A percentile compares a stretch with the other conserved stretches of the same genome.
These are phyloP conservation scores for Fratercula arctica DNA, from an alignment of 2,797 vertebrate genomes.

Conservation along the genomic window DNA sequence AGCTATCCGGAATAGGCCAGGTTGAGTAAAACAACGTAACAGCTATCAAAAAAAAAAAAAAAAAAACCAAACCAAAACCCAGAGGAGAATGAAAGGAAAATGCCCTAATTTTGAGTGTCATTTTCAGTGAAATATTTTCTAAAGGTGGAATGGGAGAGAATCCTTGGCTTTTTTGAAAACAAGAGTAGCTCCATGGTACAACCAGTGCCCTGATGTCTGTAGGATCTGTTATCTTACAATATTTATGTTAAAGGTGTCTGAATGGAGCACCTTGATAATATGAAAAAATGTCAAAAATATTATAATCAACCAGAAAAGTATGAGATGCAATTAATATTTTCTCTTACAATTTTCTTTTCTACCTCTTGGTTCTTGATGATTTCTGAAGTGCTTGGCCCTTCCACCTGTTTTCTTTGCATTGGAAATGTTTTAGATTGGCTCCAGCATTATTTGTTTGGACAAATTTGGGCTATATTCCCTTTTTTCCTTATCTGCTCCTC, in stretches of 20 bases:
- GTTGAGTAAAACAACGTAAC: slow-evolving; percentile 36
- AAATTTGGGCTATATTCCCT: not conserved
- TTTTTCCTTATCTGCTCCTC: not conserved
- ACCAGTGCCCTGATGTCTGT: not conserved
- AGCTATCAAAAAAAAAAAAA: not conserved
- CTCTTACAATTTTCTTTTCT: not conserved
- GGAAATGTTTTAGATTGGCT: not conserved
- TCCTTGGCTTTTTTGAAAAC: not conserved
- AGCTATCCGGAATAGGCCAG: slow-evolving; percentile 12
- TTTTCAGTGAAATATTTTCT: not conserved
- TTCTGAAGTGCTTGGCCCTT: not conserved
- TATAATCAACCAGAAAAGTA: not conserved
- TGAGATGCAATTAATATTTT: not conserved
- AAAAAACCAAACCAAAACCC: no score
- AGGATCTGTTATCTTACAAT: not conserved
- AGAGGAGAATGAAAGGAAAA: not conserved
- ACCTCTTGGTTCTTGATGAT: not conserved
- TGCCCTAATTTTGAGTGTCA: not conserved
- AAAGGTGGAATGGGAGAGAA: not conserved
- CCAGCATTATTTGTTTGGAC: not conserved
- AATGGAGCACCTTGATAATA: not conserved
- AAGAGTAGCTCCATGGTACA: not conserved
- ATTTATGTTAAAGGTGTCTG: not conserved
- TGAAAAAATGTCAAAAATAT: not conserved
- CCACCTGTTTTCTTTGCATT: not conserved